A percentile compares a stretch with the other conserved stretches of the same genome.
Conservation (phyloP, 1,140 invertebrate genomes). For the Thaumatotibia leucotreta region DNA sequence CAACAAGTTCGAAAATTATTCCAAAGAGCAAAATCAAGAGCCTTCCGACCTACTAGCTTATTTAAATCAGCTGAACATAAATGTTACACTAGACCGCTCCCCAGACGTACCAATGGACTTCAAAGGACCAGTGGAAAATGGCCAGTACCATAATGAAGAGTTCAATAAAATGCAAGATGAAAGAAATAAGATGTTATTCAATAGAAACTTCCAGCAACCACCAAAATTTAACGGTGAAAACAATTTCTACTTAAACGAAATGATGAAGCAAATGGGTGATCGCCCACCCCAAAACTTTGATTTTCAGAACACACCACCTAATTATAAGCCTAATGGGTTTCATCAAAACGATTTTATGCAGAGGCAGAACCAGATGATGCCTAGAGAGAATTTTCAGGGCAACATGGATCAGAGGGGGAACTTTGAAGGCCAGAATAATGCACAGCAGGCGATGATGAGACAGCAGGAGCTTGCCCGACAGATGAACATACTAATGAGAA, state of each 20-base stretch:
- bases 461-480: conserved; percentile 63
- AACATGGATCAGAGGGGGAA: conserved; percentile 46
- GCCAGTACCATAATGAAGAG: conserved; percentile 49
- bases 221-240: conserved; percentile 48
- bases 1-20: conserved; percentile 48
- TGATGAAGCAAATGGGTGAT: conserved; percentile 44
- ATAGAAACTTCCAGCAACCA: conserved; percentile 44
- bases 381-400: conserved; percentile 41
- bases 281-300: conserved; percentile 50
- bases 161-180: conserved; percentile 55
- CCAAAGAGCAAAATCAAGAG: conserved; percentile 51
- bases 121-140: conserved; percentile 52
- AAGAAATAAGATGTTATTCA: conserved; percentile 51
- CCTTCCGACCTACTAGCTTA: conserved; percentile 48
- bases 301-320: conserved; percentile 41
- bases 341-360: conserved; percentile 55
- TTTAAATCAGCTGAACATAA: conserved; percentile 52
- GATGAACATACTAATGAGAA: conserved; percentile 60
- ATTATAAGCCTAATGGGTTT: conserved; percentile 59
- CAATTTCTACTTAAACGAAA: conserved; percentile 43
- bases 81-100: conserved; percentile 31
- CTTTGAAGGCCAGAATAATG: conserved; percentile 48
- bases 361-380: conserved; percentile 43
- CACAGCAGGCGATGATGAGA: conserved; percentile 49
- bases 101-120: conserved; percentile 52